Base-by-base conservation (phyloP, 2,113 vertebrate species). In the Leucopsar rothschildi region DNA sequence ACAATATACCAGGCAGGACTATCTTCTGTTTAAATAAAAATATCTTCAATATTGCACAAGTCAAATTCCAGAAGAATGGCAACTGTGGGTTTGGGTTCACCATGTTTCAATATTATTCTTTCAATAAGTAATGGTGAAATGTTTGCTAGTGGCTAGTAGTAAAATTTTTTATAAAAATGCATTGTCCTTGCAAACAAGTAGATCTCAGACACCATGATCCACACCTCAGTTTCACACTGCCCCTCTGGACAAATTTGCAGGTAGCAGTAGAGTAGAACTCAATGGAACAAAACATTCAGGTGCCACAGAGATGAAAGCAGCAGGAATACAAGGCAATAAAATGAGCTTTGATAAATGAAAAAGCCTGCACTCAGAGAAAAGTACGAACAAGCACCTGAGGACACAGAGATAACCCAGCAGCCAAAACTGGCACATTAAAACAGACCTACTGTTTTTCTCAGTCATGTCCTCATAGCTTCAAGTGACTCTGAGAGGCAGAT, bases 281-380 rank as follows among this genome's bases (percentile, higher is more conserved):
- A 65, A 42, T 25, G 27, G 61, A 90, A 94, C 37, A 72, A 71
- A 91, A 71, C 20, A 21, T 86, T 92, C 63, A 69, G 42, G 73
- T 75, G 27, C 56, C 49, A 60, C 42, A 82, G 77, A 56, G 78
- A 87, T 65, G 47, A 95, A 88, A 91, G n/a, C 70, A 82, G 69
- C 40, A 82, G 49, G 64, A 91, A 68, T 16, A 89, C 28, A 72
- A 72, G n/a, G 81, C 61, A 91, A 68, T 79, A 84, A 91, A 92
- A 92, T 57, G 28, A 60, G 69, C 65, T 88, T 79, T 60, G 77
- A 56, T 89, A 91, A 85, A 79, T 49, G 37, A 88, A 94, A 90
- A 75, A 68, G 12, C n/a, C 70, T 87, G 45, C 14, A 61, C 15
- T 57, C 20, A 29, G 49, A 78, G 33, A 81, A 53, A 91, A 93